phyloP scores from a whole-genome alignment of 2,797 vertebrate species.

The Squalus acanthias region DNA sequence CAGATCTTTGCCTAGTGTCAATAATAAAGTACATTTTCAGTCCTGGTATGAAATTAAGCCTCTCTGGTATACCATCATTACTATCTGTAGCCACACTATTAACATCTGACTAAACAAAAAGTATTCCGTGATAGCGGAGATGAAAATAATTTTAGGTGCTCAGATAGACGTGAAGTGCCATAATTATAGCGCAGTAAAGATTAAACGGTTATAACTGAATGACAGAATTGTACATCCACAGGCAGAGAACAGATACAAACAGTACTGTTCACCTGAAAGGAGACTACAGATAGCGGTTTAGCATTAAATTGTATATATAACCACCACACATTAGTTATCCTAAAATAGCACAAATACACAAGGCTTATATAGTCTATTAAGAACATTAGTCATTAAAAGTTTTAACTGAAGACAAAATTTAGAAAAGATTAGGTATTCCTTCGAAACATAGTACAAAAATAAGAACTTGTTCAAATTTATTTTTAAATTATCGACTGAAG shows the following conservation, averaged over 20 bases:
- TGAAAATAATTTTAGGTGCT: neutral
- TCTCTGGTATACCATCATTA: neutral
- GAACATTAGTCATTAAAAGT: neutral
- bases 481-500: neutral
- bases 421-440: neutral
- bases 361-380: neutral
- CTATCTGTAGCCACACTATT: neutral
- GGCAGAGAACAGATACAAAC: neutral
- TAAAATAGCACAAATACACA: neutral
- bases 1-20: neutral
- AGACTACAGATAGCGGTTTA: neutral
- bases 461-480: neutral
- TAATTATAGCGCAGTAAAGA: neutral
- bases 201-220: neutral
- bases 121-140: neutral
- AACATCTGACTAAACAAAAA: neutral
- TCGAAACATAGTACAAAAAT: neutral
- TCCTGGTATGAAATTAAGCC: neutral
- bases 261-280: neutral
- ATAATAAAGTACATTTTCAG: neutral
- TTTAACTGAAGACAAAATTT: slow-evolving; percentile 12
- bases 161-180: neutral
- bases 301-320: neutral
- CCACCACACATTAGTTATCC: neutral
- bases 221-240: neutral